These are phyloP conservation scores for Otus sunia DNA, from an alignment of 2,113 vertebrate genomes.

Conservation along the genomic window DNA sequence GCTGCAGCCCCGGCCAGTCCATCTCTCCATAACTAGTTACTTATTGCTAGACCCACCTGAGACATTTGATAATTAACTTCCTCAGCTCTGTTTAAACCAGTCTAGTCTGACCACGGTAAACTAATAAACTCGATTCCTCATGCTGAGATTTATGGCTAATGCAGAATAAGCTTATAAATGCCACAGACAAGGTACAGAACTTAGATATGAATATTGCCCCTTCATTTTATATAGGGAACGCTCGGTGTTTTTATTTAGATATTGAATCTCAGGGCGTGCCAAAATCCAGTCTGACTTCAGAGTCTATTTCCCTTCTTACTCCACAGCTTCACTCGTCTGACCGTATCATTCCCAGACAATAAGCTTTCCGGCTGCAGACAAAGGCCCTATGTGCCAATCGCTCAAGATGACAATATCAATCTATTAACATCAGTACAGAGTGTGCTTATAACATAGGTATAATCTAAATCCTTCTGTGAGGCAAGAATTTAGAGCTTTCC, in stretches of 20 bases:
- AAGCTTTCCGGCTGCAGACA: background rate
- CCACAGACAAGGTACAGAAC: background rate
- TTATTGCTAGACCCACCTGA: conserved; percentile 71
- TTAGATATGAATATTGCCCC: background rate
- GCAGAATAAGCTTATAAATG: conserved; percentile 30
- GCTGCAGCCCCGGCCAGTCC: background rate
- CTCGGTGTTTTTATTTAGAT: background rate
- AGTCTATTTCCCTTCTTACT: background rate
- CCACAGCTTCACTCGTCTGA: background rate
- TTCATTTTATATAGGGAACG: background rate
- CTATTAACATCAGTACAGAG: background rate
- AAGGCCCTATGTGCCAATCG: background rate
- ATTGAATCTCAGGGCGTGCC: background rate
- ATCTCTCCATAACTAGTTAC: conserved; percentile 68
- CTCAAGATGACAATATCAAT: background rate
- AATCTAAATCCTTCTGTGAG: background rate
- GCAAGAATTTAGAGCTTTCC: background rate
- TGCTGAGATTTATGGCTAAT: background rate
- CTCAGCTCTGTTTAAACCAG: conserved; percentile 72
- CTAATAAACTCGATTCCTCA: conserved; percentile 47
- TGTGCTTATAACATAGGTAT: background rate
- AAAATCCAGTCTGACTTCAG: background rate
- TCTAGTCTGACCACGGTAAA: conserved; percentile 43
- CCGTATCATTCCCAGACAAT: background rate
- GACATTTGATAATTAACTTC: conserved; percentile 73